Evolutionary conservation across 2,113 vertebrate species (phyloP).

Genomic region (Columbina picui): DNA sequence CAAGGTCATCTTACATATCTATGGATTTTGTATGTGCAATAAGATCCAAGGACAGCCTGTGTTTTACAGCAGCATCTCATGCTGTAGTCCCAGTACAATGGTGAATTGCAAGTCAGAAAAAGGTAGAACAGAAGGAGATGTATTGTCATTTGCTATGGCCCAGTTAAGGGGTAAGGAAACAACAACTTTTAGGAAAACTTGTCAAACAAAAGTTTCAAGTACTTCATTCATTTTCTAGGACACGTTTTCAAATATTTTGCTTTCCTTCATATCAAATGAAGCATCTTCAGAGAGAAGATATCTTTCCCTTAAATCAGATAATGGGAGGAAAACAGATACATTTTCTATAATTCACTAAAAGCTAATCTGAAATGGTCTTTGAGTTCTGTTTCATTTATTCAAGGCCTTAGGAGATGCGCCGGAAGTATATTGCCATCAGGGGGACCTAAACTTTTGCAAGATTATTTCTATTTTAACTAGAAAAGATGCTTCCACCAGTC

Average conservation of each 20-base stretch:
- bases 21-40: neutral
- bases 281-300: neutral
- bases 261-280: neutral
- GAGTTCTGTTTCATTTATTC: neutral
- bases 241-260: neutral
- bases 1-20: neutral
- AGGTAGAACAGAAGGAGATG: neutral
- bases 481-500: neutral
- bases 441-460: neutral
- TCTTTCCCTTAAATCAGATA: neutral
- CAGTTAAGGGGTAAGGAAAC: neutral
- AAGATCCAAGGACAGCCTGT: neutral
- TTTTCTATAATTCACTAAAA: neutral
- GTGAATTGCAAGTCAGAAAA: neutral
- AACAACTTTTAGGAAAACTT: neutral
- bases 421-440: neutral
- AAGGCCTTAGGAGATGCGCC: neutral
- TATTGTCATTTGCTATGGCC: neutral
- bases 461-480: neutral
- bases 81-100: neutral
- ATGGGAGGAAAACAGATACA: accelerated
- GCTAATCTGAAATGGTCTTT: neutral
- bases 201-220: neutral
- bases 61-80: neutral
- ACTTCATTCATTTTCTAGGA: neutral